A percentile compares a stretch with the other conserved stretches of the same genome.
Evolutionary conservation across 2,113 vertebrate species (phyloP).

Genomic region (Rattus norvegicus): GRCr8 NC_086030.1:6687001-6687500

Average conservation of each 20-base stretch:
- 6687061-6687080: not conserved
- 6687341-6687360: not conserved
- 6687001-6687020: not conserved
- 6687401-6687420: not conserved
- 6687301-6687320: not conserved
- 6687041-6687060: not conserved
- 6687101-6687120: not conserved
- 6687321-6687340: not conserved
- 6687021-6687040: not conserved
- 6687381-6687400: not conserved
- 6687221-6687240: not conserved
- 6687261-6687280: not conserved
- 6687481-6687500: not conserved
- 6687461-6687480: not conserved
- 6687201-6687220: not conserved
- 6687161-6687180: not conserved
- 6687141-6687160: not conserved
- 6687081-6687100: not conserved
- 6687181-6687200: not conserved
- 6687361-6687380: not conserved
- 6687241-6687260: not conserved
- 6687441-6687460: not conserved
- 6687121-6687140: not conserved
- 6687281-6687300: not conserved
- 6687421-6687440: not conserved